Evolutionary conservation across 2,888 invertebrate genomes (phyloP).

Genomic region (Incurvaria masculella): DNA sequence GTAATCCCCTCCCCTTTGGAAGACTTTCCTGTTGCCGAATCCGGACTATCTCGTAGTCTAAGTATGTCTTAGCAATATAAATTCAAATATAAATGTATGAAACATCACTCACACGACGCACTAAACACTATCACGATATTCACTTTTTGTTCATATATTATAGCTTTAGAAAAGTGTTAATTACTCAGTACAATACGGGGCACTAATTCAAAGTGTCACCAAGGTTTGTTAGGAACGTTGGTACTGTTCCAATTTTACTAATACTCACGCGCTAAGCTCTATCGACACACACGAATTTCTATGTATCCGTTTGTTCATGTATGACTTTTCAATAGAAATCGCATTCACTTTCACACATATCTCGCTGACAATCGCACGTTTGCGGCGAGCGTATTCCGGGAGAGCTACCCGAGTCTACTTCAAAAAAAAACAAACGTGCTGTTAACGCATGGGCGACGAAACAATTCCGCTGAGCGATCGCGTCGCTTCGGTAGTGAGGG

Average conservation of each 20-base stretch:
- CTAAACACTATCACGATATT: conserved; percentile 22
- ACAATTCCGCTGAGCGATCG: too few relatives aligned
- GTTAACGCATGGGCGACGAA: not conserved
- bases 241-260: not conserved
- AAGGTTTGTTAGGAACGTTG: not conserved
- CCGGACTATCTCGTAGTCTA: conserved; percentile 48
- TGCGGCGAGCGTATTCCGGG: not conserved
- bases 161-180: not conserved
- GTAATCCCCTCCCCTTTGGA: conserved; percentile 10
- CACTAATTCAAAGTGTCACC: not conserved
- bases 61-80: conserved; percentile 38
- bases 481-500: too few relatives aligned
- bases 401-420: not conserved
- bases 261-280: conserved; percentile 1
- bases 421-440: not conserved
- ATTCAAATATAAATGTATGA: conserved; percentile 50
- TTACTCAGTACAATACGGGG: not conserved
- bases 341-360: not conserved
- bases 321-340: not conserved
- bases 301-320: not conserved
- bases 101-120: conserved; percentile 53
- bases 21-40: conserved; percentile 54
- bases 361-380: not conserved
- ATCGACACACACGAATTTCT: not conserved
- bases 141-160: conserved; percentile 3